Percentiles rank a stretch among this genome's conserved stretches.
Conservation (phyloP, 2,113 vertebrate genomes). For the Climacteris rufus region DNA sequence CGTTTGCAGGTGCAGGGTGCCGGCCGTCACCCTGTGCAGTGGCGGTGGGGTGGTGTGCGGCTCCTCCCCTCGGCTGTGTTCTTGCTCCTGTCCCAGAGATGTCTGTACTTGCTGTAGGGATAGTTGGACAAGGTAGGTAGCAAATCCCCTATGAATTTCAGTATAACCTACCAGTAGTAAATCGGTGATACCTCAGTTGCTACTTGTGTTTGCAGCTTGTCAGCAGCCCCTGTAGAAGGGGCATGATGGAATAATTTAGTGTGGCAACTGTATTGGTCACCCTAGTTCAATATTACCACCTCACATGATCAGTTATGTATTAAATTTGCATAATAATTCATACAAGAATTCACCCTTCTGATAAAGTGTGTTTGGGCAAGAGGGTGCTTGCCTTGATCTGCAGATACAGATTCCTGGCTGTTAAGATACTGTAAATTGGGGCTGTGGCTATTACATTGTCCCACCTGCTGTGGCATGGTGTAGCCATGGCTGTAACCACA, state of each 20-base stretch:
- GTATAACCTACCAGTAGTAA: background rate
- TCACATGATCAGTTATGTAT: rapidly evolving
- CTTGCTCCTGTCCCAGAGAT: background rate
- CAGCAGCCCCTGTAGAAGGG: background rate
- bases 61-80: background rate
- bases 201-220: background rate
- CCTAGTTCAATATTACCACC: background rate
- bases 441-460: background rate
- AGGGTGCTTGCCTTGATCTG: background rate
- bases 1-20: rapidly evolving
- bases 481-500: background rate
- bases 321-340: background rate
- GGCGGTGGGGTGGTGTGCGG: background rate
- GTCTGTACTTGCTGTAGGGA: background rate
- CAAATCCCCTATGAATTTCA: background rate
- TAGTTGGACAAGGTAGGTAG: background rate
- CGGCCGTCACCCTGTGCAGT: rapidly evolving
- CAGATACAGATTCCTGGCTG: background rate
- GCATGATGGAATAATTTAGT: background rate
- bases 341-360: background rate
- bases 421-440: background rate
- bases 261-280: background rate
- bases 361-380: background rate
- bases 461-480: background rate
- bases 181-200: rapidly evolving